Evolutionary conservation across 37 sponge, comb jelly and placozoan species (phyloP), one percentile per base, ranked within the genome.

Genomic region (Beroe ovata): DNA sequence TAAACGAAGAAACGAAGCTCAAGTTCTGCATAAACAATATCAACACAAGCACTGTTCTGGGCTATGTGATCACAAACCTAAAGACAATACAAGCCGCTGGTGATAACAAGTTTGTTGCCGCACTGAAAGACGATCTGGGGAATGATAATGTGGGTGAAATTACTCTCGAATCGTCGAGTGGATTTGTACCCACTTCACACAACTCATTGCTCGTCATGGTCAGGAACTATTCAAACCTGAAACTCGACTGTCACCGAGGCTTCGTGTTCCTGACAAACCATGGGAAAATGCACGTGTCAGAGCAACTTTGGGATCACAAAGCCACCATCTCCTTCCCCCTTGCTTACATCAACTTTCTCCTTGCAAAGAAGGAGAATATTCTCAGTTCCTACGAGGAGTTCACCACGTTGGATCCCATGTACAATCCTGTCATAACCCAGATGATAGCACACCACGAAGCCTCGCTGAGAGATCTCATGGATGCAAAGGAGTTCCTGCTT

Each of bases 11-110:
- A 1, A 32, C 84, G 8, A 6, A 4, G 8, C 38, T 77, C 16
- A 77, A 77, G 84, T 77, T 77, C 47, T 77, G 84, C 41, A 77
- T 77, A 2, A 77, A 77, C 22, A 77, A 41, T 25, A 77, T 77
- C 36, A 77, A 33, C 28, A 77, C 84, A 0, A 35, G 84, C 4
- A 20, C 42, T 0, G 54, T 77, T 42, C 1, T 77, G 54, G 84
- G 84, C 1, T 77, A n/a, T 77, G 84, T 42, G 21, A 54, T 77
- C 11, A 42, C 54, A 21, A 29, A 42, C 41, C 21, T 77, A 3
- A 19, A 40, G n/a, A 23, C 42, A 3, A 41, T 77, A 21, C 28
- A 77, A 26, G 16, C 42, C n/a, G 41, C 28, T 19, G 25, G 6
- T 22, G 84, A 77, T 41, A 21, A 18, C 8, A 66, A 66, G 36